These are phyloP conservation scores for Malthinus flaveolus DNA, from an alignment of 2,888 invertebrate species.

Conservation along the genomic window DNA sequence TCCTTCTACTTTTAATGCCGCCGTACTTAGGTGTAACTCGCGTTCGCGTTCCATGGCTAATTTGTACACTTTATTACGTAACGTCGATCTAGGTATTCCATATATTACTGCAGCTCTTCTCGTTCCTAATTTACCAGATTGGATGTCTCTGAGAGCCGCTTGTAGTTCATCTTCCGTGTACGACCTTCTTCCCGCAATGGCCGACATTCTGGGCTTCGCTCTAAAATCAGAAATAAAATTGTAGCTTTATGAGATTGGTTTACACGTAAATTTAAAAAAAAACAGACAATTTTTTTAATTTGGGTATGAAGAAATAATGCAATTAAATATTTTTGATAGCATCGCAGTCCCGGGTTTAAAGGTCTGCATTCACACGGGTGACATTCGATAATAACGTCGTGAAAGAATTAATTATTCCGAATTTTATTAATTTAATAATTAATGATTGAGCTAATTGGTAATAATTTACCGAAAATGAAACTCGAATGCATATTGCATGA, in stretches of 20 bases:
- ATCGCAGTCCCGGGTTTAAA: no score
- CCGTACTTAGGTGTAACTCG: slow-evolving; percentile 62
- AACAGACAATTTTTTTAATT: slow-evolving; percentile 23
- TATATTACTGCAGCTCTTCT: slow-evolving; percentile 93
- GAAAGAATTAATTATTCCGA: no score
- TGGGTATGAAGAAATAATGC: slow-evolving; percentile 3
- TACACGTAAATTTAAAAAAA: no score
- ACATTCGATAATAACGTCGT: no score
- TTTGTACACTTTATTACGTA: slow-evolving; percentile 94
- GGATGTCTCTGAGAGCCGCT: slow-evolving; percentile 91
- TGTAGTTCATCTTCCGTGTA: slow-evolving; percentile 97
- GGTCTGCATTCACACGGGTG: no score
- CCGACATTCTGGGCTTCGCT: slow-evolving; percentile 69
- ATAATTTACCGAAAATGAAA: no score
- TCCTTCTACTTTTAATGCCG: slow-evolving; percentile 52
- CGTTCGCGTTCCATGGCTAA: slow-evolving; percentile 72
- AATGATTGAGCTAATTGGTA: no score
- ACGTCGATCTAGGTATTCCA: slow-evolving; percentile 94
- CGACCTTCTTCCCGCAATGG: slow-evolving; percentile 70
- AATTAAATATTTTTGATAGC: no score
- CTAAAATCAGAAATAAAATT: slow-evolving; percentile 61
- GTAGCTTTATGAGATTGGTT: slow-evolving; percentile 36
- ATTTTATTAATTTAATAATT: no score
- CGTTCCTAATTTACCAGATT: slow-evolving; percentile 90
- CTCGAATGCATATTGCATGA: no score